phyloP scores from a whole-genome alignment of 2,888 invertebrate genomes.

The Oxycera nigricornis region DNA sequence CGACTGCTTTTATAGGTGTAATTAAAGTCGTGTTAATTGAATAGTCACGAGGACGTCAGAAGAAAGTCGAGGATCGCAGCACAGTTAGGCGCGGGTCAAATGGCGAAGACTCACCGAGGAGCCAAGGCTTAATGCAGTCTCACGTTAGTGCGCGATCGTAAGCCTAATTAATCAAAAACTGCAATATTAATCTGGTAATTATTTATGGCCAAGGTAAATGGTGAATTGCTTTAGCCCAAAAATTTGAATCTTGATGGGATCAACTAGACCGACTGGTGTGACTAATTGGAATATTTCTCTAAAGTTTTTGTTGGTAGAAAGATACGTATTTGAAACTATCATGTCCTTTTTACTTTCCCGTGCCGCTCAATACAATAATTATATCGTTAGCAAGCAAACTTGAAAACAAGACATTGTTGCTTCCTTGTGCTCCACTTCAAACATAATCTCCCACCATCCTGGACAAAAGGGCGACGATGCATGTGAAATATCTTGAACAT shows the following conservation, averaged over 20 bases:
- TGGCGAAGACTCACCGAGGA: neutral
- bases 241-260: too few relatives aligned
- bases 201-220: constrained; percentile 30
- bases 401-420: neutral
- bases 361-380: too few relatives aligned
- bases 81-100: constrained; percentile 12
- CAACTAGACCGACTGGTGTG: too few relatives aligned
- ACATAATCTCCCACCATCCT: neutral
- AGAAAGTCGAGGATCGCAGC: constrained; percentile 15
- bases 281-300: too few relatives aligned
- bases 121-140: constrained; percentile 5
- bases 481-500: constrained; percentile 2
- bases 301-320: too few relatives aligned
- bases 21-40: constrained; percentile 41
- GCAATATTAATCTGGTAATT: constrained; percentile 31
- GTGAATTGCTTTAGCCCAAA: neutral
- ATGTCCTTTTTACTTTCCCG: too few relatives aligned
- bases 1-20: constrained; percentile 24
- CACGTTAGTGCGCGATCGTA: constrained; percentile 25
- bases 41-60: constrained; percentile 31
- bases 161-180: constrained; percentile 34
- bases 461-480: neutral
- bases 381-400: too few relatives aligned
- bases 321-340: too few relatives aligned
- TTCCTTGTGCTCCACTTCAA: neutral